phyloP scores from a whole-genome alignment of 2,888 invertebrate species.

The Octonoba sinensis region DNA sequence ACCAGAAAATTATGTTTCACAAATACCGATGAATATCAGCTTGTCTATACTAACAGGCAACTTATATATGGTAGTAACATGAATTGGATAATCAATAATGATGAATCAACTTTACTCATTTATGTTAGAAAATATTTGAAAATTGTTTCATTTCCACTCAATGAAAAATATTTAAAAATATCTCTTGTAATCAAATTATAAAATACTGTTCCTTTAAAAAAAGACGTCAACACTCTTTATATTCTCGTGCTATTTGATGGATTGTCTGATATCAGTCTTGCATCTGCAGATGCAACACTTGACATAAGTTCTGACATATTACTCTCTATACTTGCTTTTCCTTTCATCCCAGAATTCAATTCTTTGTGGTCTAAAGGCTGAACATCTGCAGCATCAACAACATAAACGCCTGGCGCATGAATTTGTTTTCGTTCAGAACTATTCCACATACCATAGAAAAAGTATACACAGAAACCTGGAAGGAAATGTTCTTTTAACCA shows the following conservation, averaged over 20 bases:
- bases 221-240: neutral
- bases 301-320: slow-evolving; percentile 57
- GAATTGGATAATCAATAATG: too few species aligned
- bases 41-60: too few species aligned
- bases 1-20: too few species aligned
- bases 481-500: neutral
- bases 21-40: too few species aligned
- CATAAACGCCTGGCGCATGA: slow-evolving; percentile 12
- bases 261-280: slow-evolving; percentile 43
- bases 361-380: slow-evolving; percentile 25
- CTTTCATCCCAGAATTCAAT: slow-evolving; percentile 4
- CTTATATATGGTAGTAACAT: too few species aligned
- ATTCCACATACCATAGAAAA: slow-evolving; percentile 66
- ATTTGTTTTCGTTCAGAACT: slow-evolving; percentile 63
- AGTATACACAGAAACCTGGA: slow-evolving; percentile 65
- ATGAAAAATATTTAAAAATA: too few species aligned
- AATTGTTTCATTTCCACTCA: too few species aligned
- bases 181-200: too few species aligned
- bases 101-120: too few species aligned
- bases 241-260: slow-evolving; percentile 38
- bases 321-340: slow-evolving; percentile 53
- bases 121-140: too few species aligned
- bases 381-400: slow-evolving; percentile 29
- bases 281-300: slow-evolving; percentile 40
- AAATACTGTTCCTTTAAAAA: too few species aligned